phyloP scores from a whole-genome alignment of 2,797 vertebrate genomes.

The Mormyrops attenuatus region DNA sequence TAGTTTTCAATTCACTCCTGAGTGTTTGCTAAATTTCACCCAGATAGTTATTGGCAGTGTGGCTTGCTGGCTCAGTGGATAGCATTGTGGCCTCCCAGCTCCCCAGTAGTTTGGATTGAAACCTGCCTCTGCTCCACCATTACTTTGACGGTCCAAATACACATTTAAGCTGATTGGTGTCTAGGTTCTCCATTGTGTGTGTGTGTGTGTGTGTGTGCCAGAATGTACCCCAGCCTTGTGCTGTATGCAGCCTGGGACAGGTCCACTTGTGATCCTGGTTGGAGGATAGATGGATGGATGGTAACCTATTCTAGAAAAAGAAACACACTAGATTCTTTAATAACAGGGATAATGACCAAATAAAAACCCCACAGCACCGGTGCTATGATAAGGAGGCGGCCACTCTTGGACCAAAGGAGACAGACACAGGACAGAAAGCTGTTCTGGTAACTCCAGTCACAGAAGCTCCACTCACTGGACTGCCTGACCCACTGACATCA shows the following conservation, averaged over 20 bases:
- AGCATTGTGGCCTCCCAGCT: background rate
- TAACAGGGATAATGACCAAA: background rate
- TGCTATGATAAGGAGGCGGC: too few species aligned
- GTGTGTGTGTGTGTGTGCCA: background rate
- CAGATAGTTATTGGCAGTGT: background rate
- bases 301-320: background rate
- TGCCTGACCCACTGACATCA: background rate
- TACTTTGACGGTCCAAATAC: background rate
- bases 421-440: too few species aligned
- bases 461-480: background rate
- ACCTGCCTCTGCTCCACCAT: background rate
- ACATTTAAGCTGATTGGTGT: background rate
- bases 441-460: too few species aligned
- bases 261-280: background rate
- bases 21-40: background rate
- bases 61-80: background rate
- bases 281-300: background rate
- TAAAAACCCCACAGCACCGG: background rate
- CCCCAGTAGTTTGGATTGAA: background rate
- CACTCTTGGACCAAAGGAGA: too few species aligned
- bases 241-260: background rate
- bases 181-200: background rate
- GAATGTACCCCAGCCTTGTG: background rate
- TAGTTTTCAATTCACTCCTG: background rate
- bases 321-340: background rate